Conservation (phyloP, 2,888 invertebrate species). For the Strigamia transsilvanica region DNA sequence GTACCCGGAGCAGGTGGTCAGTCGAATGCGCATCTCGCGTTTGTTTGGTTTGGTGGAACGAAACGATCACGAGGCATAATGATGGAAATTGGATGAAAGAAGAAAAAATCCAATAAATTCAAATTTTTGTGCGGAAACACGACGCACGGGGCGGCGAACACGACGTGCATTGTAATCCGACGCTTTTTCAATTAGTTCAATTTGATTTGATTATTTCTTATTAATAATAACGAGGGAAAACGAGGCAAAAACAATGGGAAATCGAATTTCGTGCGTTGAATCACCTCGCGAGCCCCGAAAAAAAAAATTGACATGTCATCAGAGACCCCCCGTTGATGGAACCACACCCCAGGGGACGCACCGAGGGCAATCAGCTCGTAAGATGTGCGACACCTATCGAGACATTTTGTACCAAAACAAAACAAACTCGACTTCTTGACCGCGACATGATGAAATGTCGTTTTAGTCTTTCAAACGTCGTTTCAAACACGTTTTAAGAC, state of each 20-base stretch:
- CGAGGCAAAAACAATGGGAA: neutral
- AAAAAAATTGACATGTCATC: conserved; percentile 37
- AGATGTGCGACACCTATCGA: conserved; percentile 41
- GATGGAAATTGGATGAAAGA: neutral
- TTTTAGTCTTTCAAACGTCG: neutral
- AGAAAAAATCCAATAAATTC: neutral
- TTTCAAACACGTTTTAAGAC: too few relatives aligned
- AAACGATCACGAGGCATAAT: neutral
- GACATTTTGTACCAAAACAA: conserved; percentile 32
- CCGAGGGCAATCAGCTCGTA: conserved; percentile 5
- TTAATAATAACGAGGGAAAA: neutral
- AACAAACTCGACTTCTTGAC: conserved; percentile 37
- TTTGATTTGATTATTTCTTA: neutral
- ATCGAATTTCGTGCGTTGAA: neutral
- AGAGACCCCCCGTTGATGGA: conserved; percentile 43
- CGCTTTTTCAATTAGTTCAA: neutral
- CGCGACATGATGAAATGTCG: neutral
- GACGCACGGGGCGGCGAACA: neutral
- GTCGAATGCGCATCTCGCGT: neutral
- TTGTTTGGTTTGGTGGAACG: conserved; percentile 25
- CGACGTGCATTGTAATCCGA: neutral
- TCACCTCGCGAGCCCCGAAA: neutral
- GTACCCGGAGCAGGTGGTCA: conserved; percentile 22
- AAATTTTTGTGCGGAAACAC: neutral
- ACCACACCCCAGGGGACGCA: conserved; percentile 37